Conservation (phyloP, 2,888 invertebrate species). For the Tetramorium bicarinatum region DNA sequence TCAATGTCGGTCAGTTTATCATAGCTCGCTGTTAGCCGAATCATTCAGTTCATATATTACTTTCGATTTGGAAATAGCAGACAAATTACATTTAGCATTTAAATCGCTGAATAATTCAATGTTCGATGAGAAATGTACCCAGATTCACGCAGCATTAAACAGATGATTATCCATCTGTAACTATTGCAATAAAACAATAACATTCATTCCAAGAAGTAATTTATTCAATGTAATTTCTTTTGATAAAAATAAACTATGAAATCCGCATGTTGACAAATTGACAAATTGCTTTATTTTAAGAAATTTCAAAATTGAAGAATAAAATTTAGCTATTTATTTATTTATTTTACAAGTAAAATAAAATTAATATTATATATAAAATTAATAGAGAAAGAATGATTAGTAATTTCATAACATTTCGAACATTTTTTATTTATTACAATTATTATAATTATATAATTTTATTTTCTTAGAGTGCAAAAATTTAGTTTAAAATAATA, state of each 20-base stretch:
- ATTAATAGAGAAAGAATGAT: not conserved
- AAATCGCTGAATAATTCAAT: conserved; percentile 16
- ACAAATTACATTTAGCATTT: conserved; percentile 12
- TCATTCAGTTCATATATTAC: not conserved
- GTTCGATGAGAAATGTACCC: not conserved
- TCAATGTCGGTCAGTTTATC: not conserved
- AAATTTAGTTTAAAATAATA: not conserved
- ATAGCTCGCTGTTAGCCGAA: conserved; percentile 5
- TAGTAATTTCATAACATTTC: not conserved
- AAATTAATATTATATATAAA: not conserved
- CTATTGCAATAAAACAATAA: conserved; percentile 1
- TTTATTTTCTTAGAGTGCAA: not conserved
- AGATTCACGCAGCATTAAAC: not conserved
- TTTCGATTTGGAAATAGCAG: not conserved
- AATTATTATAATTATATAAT: conserved; percentile 1
- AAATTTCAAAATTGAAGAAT: not conserved
- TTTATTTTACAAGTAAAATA: not conserved
- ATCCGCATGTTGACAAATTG: not conserved
- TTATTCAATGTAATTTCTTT: not conserved
- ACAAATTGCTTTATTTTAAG: not conserved
- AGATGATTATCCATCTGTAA: not conserved
- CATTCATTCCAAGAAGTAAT: not conserved
- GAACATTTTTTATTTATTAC: not conserved
- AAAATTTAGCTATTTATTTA: not conserved
- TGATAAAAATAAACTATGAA: not conserved